Conservation (phyloP, 2,797 vertebrate species). For the Rhynchotus rufescens region DNA sequence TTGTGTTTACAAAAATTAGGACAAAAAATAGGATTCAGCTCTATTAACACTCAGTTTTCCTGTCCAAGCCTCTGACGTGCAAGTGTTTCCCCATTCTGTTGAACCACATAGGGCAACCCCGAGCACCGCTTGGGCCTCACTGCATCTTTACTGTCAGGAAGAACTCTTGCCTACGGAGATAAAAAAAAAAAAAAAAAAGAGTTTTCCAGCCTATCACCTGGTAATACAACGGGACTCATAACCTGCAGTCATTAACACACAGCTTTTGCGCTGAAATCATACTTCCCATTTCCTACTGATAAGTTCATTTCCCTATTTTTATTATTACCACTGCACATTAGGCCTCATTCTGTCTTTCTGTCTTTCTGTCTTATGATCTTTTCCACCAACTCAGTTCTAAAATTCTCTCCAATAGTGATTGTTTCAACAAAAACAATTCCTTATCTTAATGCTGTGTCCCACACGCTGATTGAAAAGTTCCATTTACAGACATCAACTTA, state of each 20-base stretch:
- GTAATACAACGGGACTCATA: slow-evolving; percentile 42
- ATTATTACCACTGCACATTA: slow-evolving; percentile 25
- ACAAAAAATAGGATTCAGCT: neutral
- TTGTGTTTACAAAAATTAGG: neutral
- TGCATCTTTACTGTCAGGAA: neutral
- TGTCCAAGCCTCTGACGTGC: neutral
- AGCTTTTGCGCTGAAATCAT: neutral
- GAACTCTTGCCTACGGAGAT: slow-evolving; percentile 16
- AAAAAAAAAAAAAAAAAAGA: neutral
- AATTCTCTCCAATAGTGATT: slow-evolving; percentile 19
- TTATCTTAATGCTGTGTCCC: neutral
- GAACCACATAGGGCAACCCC: neutral
- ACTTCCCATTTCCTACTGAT: slow-evolving; percentile 59
- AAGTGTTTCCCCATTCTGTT: neutral
- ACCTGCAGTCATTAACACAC: neutral
- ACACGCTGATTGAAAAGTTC: slow-evolving; percentile 5
- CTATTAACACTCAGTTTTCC: neutral
- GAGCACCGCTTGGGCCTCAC: neutral
- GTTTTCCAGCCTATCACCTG: slow-evolving; percentile 48
- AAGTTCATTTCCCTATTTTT: slow-evolving; percentile 55
- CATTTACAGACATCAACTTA: neutral
- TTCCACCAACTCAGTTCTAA: slow-evolving; percentile 24
- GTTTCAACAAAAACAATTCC: slow-evolving; percentile 35
- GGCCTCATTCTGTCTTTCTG: neutral
- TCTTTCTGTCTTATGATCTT: neutral